Evolutionary conservation across 2,113 vertebrate species (phyloP).

Genomic region (Engystomops pustulosus): DNA sequence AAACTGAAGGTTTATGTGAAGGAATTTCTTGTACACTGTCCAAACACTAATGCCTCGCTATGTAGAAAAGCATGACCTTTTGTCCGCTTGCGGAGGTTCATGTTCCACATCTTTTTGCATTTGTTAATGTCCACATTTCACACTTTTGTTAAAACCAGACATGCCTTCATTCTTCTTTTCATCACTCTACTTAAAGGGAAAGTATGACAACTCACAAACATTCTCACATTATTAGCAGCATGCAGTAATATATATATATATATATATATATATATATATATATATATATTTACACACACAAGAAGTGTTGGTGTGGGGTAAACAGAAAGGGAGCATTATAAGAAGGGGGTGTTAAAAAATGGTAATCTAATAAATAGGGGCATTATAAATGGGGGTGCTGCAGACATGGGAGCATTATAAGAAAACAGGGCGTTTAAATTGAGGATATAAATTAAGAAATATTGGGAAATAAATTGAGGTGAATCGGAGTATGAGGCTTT

Average conservation of each 20-base stretch:
- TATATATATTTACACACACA: no score
- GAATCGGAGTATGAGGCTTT: no score
- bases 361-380: no score
- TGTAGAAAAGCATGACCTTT: conserved; percentile 49
- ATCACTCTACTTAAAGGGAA: neutral
- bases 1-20: conserved; percentile 24
- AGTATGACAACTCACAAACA: neutral
- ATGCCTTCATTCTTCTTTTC: conserved; percentile 7
- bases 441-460: no score
- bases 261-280: neutral
- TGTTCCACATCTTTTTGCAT: conserved; percentile 35
- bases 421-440: no score
- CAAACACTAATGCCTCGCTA: conserved; percentile 55
- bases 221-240: no score
- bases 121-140: conserved; percentile 43
- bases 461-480: no score
- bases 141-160: conserved; percentile 18
- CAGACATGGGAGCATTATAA: no score
- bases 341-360: no score
- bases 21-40: conserved; percentile 59
- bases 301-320: no score
- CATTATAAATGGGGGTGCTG: no score
- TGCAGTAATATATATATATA: neutral
- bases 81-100: conserved; percentile 42
- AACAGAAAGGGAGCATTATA: no score